Base-by-base conservation (phyloP, 2,888 invertebrate species). In the Scelioninae gen. 1 region DNA sequence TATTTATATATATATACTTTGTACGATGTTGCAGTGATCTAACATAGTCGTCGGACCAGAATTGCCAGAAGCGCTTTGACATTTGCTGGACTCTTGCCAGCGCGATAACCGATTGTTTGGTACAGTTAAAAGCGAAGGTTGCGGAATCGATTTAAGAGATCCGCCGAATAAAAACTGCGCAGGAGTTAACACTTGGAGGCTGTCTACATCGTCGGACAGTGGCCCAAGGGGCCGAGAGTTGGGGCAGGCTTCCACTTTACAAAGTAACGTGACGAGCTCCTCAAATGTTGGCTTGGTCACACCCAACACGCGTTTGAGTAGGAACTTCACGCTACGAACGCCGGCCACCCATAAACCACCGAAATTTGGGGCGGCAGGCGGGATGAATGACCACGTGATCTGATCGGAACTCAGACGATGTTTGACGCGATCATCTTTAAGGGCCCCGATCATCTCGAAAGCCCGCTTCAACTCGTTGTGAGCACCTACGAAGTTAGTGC, bases 41-140 rank as follows among this genome's bases (percentile, higher is more conserved):
- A 13, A 58, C 58, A 10, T 58, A 58, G 13, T 58, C 58, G 3
- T 15, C 15, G 1, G 58, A 9, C 58, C 40, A 58, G 0, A 7
- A 11, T 4, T 11, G 15, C 40, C 58, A 58, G 16, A 58, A 58
- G 1, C 10, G 15, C 8, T 40, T 40, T 0, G 40, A 7, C 23
- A 40, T 23, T 23, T 38, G 16, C 7, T 34, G 38, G 0, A 0
- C 5, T 8, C 11, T 11, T 58, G 38, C 58, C 40, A 58, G 4
- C 58, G 32, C 5, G 43, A 43, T n/a, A 43, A n/a, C 11, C 43
- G 43, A 43, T 43, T 43, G 5, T 2, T n/a, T 1, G 43, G 43
- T 6, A 9, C 4, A 6, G 3, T 16, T 3, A 16, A 16, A 2
- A 47, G 2, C n/a, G 43, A 43, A 9, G 43, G n/a, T 15, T 47